Base-by-base conservation (phyloP, 1,140 invertebrate species). In the Tigriopus japonicus region DNA sequence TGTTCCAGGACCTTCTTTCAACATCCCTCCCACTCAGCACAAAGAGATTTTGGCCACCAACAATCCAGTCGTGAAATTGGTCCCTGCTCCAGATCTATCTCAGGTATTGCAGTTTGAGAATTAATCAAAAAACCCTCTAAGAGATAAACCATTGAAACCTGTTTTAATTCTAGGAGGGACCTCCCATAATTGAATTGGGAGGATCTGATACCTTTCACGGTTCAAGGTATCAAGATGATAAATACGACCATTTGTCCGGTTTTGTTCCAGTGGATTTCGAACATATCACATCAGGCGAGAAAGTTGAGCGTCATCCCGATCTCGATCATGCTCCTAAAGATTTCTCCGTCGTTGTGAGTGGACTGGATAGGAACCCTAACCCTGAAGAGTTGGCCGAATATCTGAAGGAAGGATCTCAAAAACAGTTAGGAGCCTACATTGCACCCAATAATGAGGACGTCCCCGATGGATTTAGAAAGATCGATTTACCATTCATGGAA, bases 261-360 rank as follows among this genome's bases (percentile, higher is more conserved):
- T 58, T 58, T 58, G 56, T 58, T 17, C 17, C 23, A 14, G 23
- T 58, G 23, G 56, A 58, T 23, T 58, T 58, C 35, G 56, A 58
- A 13, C 23, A 42, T 7, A 40, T 58, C n/a, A 42, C 45, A 49
- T 49, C 45, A 3, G 21, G 45, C 45, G 21, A 49, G n/a, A 49
- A 21, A 21, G 6, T 49, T 10, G 21, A 21, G 12, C 45, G 21
- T 49, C 45, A 49, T 49, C 45, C n/a, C 45, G n/a, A 49, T 35
- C 28, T 35, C 13, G 56, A 58, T 15, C 51, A 58, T 3, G 3
- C 15, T 41, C 19, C 19, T 9, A 42, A 42, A 10, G 42, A 58
- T 10, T 41, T 58, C 21, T 58, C 56, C n/a, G 23, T 58, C 7
- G 15, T 58, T 14, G 56, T 58, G 3, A 41, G 56, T 42, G 56